phyloP scores from a whole-genome alignment of 1,140 invertebrate genomes.

The Ephestia elutella region DNA sequence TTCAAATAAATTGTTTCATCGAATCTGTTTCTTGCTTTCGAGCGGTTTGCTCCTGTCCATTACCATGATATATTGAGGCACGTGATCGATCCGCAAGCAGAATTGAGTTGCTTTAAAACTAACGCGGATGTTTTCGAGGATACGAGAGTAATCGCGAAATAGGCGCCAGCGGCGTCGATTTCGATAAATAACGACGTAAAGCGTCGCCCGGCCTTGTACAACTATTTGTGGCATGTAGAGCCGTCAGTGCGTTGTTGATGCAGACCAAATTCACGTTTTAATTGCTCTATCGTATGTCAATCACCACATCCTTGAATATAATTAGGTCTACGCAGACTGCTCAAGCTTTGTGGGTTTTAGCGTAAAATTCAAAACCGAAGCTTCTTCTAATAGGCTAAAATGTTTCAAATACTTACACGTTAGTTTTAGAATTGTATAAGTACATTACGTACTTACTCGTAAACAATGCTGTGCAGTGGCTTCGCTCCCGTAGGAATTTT shows the following conservation, averaged over 20 bases:
- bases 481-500: no score
- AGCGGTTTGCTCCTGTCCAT: no score
- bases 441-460: no score
- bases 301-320: conserved; percentile 41
- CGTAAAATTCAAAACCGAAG: no score
- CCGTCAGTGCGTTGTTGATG: conserved; percentile 13
- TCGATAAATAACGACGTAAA: conserved; percentile 44
- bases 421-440: no score
- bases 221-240: conserved; percentile 50
- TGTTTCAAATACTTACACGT: no score
- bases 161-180: conserved; percentile 22
- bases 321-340: conserved; percentile 15
- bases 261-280: conserved; percentile 37
- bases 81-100: neutral
- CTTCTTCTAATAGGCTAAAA: no score
- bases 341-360: no score
- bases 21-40: no score
- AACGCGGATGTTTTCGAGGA: conserved; percentile 30
- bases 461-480: no score
- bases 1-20: no score
- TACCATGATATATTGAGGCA: neutral
- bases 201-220: conserved; percentile 52
- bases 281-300: conserved; percentile 49
- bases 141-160: conserved; percentile 13
- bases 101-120: conserved; percentile 11